Evolutionary conservation across 2,113 vertebrate genomes (phyloP), one percentile per base, ranked within the genome.

Genomic region (Mixornis gularis): DNA sequence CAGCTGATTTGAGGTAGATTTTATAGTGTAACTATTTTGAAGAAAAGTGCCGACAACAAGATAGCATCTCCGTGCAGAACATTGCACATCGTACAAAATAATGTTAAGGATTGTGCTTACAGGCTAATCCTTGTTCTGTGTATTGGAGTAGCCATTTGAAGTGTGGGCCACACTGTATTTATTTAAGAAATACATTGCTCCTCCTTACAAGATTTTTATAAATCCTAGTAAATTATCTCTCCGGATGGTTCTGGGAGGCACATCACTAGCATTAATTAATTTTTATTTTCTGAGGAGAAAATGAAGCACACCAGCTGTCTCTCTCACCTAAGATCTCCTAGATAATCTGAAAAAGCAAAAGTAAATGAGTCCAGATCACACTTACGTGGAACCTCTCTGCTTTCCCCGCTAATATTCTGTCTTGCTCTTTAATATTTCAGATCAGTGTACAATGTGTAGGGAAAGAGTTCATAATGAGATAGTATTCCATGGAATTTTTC

Each of bases 401-500:
- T 41, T 94, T 82, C 34, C 15, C 44, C 0, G 0, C 58, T 70
- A 71, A 66, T 88, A 63, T 74, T 87, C 29, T 76, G 21, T 91
- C 69, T 83, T 81, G 46, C 21, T 85, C 56, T 84, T 60, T 71
- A 86, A 26, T 71, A 82, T 89, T 95, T 95, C 52, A 44, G 43
- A 92, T 81, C 86, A 92, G 46, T 30, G 13, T 88, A 70, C 27
- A 58, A 29, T 52, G 38, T 79, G 52, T 49, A 71, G 64, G 48
- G 59, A 87, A 87, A 90, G 59, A 65, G 52, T 85, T 94, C 41
- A 56, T 83, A 87, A 93, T 74, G 56, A 94, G 63, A 77, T 93
- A 95, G 90, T 89, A 80, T 89, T 95, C 78, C 55, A 56, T 85
- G 90, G 94, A 96, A 85, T 94, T 93, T 89, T 94, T 95, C 93